Percentiles rank a stretch among this genome's conserved stretches.
Evolutionary conservation across 2,797 vertebrate species (phyloP).

Genomic region (Tarsius wallacei): DNA sequence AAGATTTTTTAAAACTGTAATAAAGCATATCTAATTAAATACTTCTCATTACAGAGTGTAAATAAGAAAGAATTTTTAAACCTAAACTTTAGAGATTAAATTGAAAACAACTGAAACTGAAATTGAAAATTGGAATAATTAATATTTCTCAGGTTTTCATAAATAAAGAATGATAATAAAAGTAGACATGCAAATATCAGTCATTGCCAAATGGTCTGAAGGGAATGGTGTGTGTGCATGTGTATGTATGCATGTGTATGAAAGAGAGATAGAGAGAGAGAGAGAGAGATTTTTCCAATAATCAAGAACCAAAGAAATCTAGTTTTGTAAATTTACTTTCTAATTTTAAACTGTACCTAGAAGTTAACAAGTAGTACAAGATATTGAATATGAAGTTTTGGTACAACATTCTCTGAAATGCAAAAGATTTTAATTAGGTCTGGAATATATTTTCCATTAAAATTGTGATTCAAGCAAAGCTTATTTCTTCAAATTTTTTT

Average conservation of each 20-base stretch:
- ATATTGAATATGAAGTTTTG: no score
- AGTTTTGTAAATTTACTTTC: background rate
- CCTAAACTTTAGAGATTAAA: background rate
- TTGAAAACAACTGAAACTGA: background rate
- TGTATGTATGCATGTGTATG: background rate
- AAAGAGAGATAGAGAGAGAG: background rate
- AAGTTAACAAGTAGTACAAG: background rate
- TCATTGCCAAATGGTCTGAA: background rate
- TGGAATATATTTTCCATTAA: background rate
- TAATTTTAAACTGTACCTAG: background rate
- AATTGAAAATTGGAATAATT: background rate
- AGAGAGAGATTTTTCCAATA: background rate
- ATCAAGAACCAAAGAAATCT: background rate
- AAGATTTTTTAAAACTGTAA: background rate
- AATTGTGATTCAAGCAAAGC: background rate
- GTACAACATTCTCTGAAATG: background rate
- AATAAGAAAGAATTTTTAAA: background rate
- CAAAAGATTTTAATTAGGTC: background rate
- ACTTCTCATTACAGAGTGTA: background rate
- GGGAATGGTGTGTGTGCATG: rapidly evolving
- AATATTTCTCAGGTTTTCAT: background rate
- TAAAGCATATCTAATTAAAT: background rate
- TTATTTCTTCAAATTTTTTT: constrained; percentile 1
- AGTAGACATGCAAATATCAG: background rate
- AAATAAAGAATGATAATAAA: background rate